Conservation (phyloP, 1,140 invertebrate species). For the Saccostrea echinata region DNA sequence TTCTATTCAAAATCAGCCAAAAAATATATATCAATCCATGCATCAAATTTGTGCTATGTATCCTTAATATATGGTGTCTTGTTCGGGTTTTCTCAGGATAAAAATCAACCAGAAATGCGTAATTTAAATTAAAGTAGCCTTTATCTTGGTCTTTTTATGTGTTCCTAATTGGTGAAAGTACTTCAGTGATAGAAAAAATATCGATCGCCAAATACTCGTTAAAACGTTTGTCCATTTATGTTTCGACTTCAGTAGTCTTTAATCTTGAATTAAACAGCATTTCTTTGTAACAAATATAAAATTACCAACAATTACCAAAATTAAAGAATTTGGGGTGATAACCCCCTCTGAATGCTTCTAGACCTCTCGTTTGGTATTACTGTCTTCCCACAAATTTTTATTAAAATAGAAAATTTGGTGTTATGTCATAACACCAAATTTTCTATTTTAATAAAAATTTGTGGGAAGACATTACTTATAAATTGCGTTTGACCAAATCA, state of each 20-base stretch:
- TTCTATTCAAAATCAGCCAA: too few species aligned
- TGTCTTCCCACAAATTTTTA: too few species aligned
- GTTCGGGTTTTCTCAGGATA: background rate
- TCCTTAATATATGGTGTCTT: background rate
- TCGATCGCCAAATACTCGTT: background rate
- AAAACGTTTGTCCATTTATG: background rate
- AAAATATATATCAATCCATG: too few species aligned
- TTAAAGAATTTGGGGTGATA: background rate
- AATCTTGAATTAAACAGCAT: background rate
- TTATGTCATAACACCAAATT: too few species aligned
- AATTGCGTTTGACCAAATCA: too few species aligned
- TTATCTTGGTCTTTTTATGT: background rate
- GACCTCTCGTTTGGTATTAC: too few species aligned
- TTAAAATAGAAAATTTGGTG: too few species aligned
- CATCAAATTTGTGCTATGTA: too few species aligned
- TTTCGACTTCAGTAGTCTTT: background rate
- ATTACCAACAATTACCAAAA: background rate
- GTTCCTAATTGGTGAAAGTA: slow-evolving; percentile 2
- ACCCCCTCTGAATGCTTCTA: background rate
- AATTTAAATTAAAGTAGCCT: background rate
- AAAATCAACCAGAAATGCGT: background rate
- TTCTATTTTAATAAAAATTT: too few species aligned
- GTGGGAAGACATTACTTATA: too few species aligned
- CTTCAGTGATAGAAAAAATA: background rate
- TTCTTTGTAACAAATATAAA: background rate